Base-by-base conservation (phyloP, 2,888 invertebrate genomes). In the Brachylomia viminalis region DNA sequence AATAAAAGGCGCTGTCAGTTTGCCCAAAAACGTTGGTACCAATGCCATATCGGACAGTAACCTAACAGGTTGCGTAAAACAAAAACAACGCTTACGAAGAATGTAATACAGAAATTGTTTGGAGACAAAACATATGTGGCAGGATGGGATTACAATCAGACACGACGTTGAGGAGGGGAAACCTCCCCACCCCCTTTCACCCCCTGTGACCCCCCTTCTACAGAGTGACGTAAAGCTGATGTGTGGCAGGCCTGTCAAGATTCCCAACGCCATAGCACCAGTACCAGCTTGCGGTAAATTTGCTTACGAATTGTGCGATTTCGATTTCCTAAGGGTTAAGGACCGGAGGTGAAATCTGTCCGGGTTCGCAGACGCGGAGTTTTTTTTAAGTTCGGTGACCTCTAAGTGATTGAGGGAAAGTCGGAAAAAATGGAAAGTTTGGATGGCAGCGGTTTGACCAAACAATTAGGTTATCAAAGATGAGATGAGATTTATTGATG, bases 121-220 rank as follows among this genome's bases (percentile, higher is more conserved):
- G 20, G 70, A 86, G 67, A 86, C 80, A 86, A 80, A 87, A 87
- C 86, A 84, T 72, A 82, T 82, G 84, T 86, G 82, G 82, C 82
- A 66, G 76, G 72, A 81, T 85, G 30, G 87, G 87, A 87, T 87
- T 82, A 88, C 87, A 85, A 75, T 77, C 81, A 88, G 79, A 74
- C 85, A 71, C 78, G 75, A 82, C 62, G 68, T 77, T 73, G 68
- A 80, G 79, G 49, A 82, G 45, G 78, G 72, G 45, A 66, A 45
- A 2, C 64, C 27, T 58, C 54, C 42, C 30, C 10, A 0, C 13
- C 38, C 78, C 3, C 38, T 67, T 27, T 27, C 13, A 42, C 47
- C 38, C 58, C 54, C 47, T 17, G 42, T 20, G 7, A 27, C 58
- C 20, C 68, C 67, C 68, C 58, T 62, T 72, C 73, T 38, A 45